Percentiles rank a stretch among this genome's conserved stretches.
Conservation (phyloP, 2,113 vertebrate species). For the Leiothrix lutea region DNA sequence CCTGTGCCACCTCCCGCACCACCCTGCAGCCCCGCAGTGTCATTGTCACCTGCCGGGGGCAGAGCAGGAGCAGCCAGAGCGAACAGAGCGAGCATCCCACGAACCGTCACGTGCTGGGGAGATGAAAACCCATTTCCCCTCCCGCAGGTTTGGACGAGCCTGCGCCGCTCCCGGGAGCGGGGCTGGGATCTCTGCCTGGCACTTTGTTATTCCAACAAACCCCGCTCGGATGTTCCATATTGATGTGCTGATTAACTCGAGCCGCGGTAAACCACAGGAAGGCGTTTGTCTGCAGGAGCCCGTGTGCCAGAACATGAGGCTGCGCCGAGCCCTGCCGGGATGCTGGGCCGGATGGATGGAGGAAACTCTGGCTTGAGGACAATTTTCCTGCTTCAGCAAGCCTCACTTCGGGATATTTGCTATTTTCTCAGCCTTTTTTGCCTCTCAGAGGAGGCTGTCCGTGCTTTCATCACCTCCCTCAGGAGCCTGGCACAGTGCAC, state of each 20-base stretch:
- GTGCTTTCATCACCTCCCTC: not conserved
- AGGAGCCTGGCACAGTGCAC: accelerated
- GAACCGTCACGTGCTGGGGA: accelerated
- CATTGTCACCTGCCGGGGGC: not conserved
- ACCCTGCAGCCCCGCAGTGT: not conserved
- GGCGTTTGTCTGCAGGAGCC: not conserved
- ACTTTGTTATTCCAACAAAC: not conserved
- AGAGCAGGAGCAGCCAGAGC: not conserved
- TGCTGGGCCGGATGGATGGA: not conserved
- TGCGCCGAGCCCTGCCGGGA: not conserved
- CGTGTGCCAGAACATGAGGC: not conserved
- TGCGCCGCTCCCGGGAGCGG: not conserved
- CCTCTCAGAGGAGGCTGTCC: not conserved
- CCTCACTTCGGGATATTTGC: not conserved
- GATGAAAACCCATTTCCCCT: not conserved
- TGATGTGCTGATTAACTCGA: not conserved
- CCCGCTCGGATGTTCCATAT: not conserved
- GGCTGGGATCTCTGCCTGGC: not conserved
- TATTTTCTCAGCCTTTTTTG: not conserved
- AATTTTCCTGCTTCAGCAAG: not conserved
- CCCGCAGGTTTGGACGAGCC: not conserved
- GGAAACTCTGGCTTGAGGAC: not conserved
- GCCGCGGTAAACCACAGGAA: not conserved
- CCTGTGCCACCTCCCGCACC: not conserved
- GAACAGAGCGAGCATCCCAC: accelerated